These are phyloP conservation scores for Eublepharis macularius DNA, from an alignment of 2,113 vertebrate genomes.

Conservation along the genomic window DNA sequence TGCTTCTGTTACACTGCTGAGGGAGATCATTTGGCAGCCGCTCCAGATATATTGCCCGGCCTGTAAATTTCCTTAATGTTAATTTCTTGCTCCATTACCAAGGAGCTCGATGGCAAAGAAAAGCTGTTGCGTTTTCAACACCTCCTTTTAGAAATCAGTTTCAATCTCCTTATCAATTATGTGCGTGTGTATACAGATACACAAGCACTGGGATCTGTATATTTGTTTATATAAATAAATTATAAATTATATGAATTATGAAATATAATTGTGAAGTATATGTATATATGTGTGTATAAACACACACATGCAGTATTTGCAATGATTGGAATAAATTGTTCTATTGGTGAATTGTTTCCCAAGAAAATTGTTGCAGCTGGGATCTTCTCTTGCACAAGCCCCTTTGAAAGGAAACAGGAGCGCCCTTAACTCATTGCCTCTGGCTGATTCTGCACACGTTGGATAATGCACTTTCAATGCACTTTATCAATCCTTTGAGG, in stretches of 20 bases:
- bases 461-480: no score
- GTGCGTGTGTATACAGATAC: background rate
- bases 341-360: no score
- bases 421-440: background rate
- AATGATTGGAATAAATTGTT: background rate
- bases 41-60: conserved; percentile 32
- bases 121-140: background rate
- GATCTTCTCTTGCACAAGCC: background rate
- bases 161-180: background rate
- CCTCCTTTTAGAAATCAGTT: conserved; percentile 28
- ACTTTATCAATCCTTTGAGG: no score
- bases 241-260: no score
- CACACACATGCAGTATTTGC: no score
- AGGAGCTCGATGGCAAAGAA: conserved; percentile 39
- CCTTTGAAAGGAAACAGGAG: background rate
- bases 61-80: conserved; percentile 43
- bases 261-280: background rate
- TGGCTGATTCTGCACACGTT: no score
- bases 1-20: background rate
- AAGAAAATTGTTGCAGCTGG: background rate
- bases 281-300: no score
- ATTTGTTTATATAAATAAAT: no score
- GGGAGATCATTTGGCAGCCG: conserved; percentile 39
- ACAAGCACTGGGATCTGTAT: background rate
- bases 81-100: conserved; percentile 61